These are phyloP conservation scores for Acronicta leporina DNA, from an alignment of 2,888 invertebrate genomes.

Conservation along the genomic window DNA sequence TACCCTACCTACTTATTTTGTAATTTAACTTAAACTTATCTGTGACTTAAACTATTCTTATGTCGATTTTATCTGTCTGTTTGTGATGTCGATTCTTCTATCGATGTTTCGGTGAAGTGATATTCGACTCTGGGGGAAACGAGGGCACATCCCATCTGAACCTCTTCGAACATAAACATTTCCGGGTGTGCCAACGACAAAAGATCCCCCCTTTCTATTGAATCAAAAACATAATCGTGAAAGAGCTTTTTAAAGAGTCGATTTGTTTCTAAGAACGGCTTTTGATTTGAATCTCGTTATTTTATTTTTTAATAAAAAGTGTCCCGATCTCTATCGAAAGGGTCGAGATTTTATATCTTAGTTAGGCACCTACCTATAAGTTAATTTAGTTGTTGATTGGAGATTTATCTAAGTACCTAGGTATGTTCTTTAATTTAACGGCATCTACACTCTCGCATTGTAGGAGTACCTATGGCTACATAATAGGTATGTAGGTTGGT, in stretches of 20 bases:
- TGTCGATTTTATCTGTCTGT: no score
- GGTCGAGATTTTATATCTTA: not conserved
- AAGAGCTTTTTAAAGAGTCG: conserved; percentile 73
- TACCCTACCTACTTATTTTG: no score
- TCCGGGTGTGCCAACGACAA: conserved; percentile 77
- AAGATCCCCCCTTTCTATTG: conserved; percentile 78
- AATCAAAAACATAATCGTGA: conserved; percentile 80
- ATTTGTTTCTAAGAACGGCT: conserved; percentile 73
- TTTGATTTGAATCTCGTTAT: conserved; percentile 63
- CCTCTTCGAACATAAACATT: conserved; percentile 61
- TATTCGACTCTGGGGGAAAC: conserved; percentile 22
- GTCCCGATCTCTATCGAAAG: conserved; percentile 17
- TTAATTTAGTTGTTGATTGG: no score
- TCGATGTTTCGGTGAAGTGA: conserved; percentile 41
- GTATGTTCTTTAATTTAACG: no score
- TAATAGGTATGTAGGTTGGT: no score
- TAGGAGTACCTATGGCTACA: no score
- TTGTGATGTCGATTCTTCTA: no score
- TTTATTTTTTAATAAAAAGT: conserved; percentile 49
- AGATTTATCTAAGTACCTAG: no score
- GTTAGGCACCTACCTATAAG: no score
- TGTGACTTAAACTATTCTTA: no score
- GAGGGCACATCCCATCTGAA: conserved; percentile 42
- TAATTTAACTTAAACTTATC: no score
- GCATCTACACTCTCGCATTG: no score